Base-by-base conservation (phyloP, 2,797 vertebrate species). In the Acanthornis magna region DNA sequence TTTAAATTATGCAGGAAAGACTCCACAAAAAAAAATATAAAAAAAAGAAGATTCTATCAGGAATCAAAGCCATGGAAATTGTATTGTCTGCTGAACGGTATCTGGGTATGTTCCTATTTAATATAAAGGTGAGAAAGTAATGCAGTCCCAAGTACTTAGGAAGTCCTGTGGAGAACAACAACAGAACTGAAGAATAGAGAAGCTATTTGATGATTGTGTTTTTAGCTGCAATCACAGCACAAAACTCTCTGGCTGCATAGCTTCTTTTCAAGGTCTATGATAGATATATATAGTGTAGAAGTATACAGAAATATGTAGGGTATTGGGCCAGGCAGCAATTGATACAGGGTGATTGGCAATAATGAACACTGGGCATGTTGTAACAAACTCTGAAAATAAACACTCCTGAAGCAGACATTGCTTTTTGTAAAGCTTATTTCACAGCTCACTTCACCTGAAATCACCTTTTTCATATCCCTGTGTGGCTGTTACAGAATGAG, bases 361-460 rank as follows among this genome's bases (percentile, higher is more conserved):
- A 66, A 50, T 9, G 27, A 85, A 40, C 48, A 42, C 29, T n/a
- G 21, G 54, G n/a, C 17, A 7, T 42, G 22, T 67, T n/a, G 61
- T 76, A 85, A 70, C 73, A 58, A 50, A 78, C 72, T 81, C 58
- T 32, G 58, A 22, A 91, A 95, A 61, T 47, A 68, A 78, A 65
- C n/a, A 47, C 27, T 88, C 16, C 48, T 48, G 67, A 73, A n/a
- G 71, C 45, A 83, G 71, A 11, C 22, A 2, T 1, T 66, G 68
- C 40, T 66, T 67, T 82, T 60, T 85, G 53, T 61, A 60, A 77
- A 76, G 48, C 40, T 81, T 61, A 55, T 93, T 93, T 85, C 77
- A 78, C 51, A 55, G 50, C 29, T 77, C 70, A 30, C 42, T 92
- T 89, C 75, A 90, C 29, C 86, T 77, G 60, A 40, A 50, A 67